Percentiles rank a stretch among this genome's conserved stretches.
phyloP scores from a whole-genome alignment of 35 echinoderm and acorn worm genomes.

The Heliocidaris erythrogramma region DNA sequence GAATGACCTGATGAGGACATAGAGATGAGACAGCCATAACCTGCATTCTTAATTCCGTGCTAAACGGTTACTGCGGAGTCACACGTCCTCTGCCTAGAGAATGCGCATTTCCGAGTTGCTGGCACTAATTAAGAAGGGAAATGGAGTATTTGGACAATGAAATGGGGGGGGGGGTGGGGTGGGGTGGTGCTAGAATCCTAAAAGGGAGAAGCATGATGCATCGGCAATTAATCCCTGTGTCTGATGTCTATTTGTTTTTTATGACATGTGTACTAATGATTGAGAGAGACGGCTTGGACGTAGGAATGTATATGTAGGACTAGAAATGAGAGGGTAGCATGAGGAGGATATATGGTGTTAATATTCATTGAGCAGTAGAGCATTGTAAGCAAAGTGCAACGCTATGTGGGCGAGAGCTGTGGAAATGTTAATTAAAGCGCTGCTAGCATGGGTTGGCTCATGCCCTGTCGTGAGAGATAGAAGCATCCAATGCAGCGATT shows the following conservation, averaged over 20 bases:
- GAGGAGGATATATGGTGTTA: constrained; percentile 33
- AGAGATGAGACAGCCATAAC: neutral
- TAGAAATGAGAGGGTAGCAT: neutral
- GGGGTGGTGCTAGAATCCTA: neutral
- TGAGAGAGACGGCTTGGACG: neutral
- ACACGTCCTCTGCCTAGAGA: constrained; percentile 40
- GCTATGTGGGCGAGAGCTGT: constrained; percentile 29
- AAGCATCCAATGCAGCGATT: neutral
- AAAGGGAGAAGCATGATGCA: constrained; percentile 30
- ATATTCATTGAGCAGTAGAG: constrained; percentile 1
- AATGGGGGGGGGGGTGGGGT: neutral
- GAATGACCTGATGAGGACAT: constrained; percentile 36
- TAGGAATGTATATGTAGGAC: neutral
- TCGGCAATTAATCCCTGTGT: constrained; percentile 24
- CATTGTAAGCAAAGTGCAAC: constrained; percentile 29
- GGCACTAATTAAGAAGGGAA: constrained; percentile 39
- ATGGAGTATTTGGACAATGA: constrained; percentile 49
- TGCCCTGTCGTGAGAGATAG: constrained; percentile 24
- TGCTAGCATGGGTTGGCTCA: neutral
- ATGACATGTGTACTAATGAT: constrained; percentile 33
- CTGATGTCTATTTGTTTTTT: constrained; percentile 27
- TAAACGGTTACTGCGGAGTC: constrained; percentile 26
- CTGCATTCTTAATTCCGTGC: constrained; percentile 29
- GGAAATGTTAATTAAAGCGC: constrained; percentile 52
- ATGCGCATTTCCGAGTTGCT: constrained; percentile 47